Base-by-base conservation (phyloP, 2,797 vertebrate species). In the Dicrostonyx torquatus region DNA sequence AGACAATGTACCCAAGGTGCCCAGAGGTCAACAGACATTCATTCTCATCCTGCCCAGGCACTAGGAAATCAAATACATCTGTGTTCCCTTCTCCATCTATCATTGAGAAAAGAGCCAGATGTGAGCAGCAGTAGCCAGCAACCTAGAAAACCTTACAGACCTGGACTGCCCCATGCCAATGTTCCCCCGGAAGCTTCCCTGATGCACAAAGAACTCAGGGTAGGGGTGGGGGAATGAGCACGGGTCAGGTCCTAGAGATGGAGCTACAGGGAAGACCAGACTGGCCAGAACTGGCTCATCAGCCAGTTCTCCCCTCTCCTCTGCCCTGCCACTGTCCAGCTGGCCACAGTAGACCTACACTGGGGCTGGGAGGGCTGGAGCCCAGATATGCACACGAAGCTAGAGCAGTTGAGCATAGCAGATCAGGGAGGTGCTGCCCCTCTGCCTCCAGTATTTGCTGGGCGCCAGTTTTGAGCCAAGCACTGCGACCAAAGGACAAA, bases 1-100 rank as follows among this genome's bases (percentile, higher is more conserved):
- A 68, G 31, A 79, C 4, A 22, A 11, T 0, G 1, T 11, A 11
- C 37, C 85, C n/a, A 18, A 0, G 4, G 50, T 6, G 14, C 6
- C 80, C 12, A 9, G 70, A 75, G 43, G 26, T 12, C 55, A 18
- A 29, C 11, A 34, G 45, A 24, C 26, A 43, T 29, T 60, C 37
- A 9, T 58, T 82, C 80, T 82, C 68, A 55, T 29, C 87, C 68
- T 8, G 6, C 15, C 68, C 4, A 8, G 76, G 26, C 8, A 73
- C 43, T 55, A 37, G 79, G 40, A 89, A 73, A 77, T 83, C 6
- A 20, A 34, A 1, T 64, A 13, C 37, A 31, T 15, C 60, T 64
- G 48, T 15, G 29, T 29, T 40, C 7, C 55, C n/a, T 72, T 20
- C 79, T 84, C 60, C 31, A 13, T 18, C 22, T 34, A 37, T 76